phyloP scores from a whole-genome alignment of 2,113 vertebrate genomes.

The Propithecus coquereli region DNA sequence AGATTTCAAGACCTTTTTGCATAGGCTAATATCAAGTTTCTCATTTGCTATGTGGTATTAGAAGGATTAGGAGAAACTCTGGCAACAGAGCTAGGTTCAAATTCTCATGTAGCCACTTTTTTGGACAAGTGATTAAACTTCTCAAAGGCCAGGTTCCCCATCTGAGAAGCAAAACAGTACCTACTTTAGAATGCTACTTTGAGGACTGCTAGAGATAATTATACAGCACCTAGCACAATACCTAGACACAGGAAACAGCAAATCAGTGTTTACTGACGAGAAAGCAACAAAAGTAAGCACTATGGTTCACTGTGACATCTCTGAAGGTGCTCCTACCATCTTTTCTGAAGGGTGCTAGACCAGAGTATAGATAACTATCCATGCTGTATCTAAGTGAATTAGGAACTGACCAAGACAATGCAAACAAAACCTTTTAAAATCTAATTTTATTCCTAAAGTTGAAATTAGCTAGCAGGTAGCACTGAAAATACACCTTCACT shows the following conservation, averaged over 20 bases:
- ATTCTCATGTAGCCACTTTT: background rate
- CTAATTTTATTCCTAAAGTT: conserved; percentile 79
- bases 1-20: background rate
- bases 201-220: background rate
- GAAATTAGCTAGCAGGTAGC: conserved; percentile 54
- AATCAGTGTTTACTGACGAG: background rate
- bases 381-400: background rate
- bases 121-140: background rate
- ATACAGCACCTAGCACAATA: background rate
- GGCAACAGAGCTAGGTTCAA: background rate
- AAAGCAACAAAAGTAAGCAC: background rate
- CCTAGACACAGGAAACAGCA: background rate
- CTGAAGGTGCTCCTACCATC: background rate
- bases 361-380: background rate
- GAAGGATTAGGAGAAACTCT: background rate
- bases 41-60: background rate
- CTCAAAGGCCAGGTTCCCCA: background rate
- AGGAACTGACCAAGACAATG: background rate
- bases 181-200: background rate
- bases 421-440: conserved; percentile 68
- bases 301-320: background rate
- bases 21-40: background rate
- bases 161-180: background rate
- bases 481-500: conserved; percentile 75
- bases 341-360: background rate